phyloP scores from a whole-genome alignment of 2,113 vertebrate species.

The Cyprinodon variegatus region DNA sequence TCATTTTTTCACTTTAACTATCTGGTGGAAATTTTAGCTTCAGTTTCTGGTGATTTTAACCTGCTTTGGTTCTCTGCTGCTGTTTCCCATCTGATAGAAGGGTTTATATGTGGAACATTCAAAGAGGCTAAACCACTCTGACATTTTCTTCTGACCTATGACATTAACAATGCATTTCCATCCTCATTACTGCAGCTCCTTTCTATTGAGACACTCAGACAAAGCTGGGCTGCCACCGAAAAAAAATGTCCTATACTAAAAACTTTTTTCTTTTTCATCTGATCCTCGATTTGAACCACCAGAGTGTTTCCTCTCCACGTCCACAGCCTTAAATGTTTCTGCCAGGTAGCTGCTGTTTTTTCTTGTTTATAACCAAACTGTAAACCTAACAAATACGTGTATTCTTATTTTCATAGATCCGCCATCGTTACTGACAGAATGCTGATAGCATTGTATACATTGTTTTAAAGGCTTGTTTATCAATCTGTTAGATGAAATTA shows the following conservation, averaged over 20 bases:
- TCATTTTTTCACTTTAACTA: neutral
- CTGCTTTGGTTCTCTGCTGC: neutral
- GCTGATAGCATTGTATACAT: neutral
- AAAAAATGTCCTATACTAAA: neutral
- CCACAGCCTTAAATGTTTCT: too few relatives aligned
- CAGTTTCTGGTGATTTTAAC: neutral
- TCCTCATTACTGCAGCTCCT: too few relatives aligned
- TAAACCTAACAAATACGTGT: too few relatives aligned
- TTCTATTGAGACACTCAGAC: neutral
- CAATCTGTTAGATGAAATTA: neutral
- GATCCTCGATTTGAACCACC: too few relatives aligned
- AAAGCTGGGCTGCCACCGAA: neutral
- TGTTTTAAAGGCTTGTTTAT: neutral
- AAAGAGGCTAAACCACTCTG: neutral
- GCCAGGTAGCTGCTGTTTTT: too few relatives aligned
- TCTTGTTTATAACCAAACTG: too few relatives aligned
- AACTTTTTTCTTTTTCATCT: neutral
- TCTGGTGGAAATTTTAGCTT: neutral
- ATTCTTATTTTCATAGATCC: neutral
- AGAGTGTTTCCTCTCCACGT: too few relatives aligned
- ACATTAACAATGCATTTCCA: too few relatives aligned
- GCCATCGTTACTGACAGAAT: neutral
- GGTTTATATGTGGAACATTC: neutral
- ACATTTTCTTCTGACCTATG: too few relatives aligned
- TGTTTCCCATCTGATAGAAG: neutral